Percentiles rank a stretch among this genome's conserved stretches.
phyloP scores from a whole-genome alignment of 1,140 invertebrate species.

The Helicoverpa armigera region DNA sequence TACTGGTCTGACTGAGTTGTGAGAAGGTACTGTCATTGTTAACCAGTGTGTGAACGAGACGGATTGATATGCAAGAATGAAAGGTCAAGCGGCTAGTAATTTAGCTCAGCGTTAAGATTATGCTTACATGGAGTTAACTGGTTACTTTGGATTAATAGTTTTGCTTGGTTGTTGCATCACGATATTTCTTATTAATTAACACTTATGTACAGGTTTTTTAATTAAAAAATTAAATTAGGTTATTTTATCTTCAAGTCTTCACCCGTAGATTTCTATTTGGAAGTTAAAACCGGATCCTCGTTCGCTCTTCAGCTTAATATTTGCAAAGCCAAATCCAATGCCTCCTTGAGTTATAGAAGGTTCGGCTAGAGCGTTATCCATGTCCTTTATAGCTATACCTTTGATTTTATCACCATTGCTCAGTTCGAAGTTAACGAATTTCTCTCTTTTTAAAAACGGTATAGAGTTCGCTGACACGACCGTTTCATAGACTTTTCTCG shows the following conservation, averaged over 20 bases:
- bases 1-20: constrained; percentile 26
- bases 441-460: constrained; percentile 48
- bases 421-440: constrained; percentile 56
- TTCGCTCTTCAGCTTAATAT: constrained; percentile 77
- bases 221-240: not conserved
- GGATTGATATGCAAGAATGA: constrained; percentile 41
- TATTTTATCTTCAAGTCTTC: constrained; percentile 1
- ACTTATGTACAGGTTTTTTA: not conserved
- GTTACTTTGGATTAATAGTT: not conserved
- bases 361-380: constrained; percentile 67
- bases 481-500: constrained; percentile 52
- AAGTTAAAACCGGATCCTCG: constrained; percentile 76
- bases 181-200: not conserved
- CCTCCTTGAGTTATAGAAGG: constrained; percentile 77
- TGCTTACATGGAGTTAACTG: constrained; percentile 48
- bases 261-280: constrained; percentile 77
- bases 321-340: constrained; percentile 65
- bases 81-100: constrained; percentile 60
- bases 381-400: constrained; percentile 64
- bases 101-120: constrained; percentile 43
- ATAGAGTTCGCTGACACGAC: constrained; percentile 40
- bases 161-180: not conserved
- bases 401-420: constrained; percentile 64
- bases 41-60: constrained; percentile 35
- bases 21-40: constrained; percentile 19